These are phyloP conservation scores for Xenopus laevis DNA, from an alignment of 2,113 vertebrate genomes.

Conservation along the genomic window DNA sequence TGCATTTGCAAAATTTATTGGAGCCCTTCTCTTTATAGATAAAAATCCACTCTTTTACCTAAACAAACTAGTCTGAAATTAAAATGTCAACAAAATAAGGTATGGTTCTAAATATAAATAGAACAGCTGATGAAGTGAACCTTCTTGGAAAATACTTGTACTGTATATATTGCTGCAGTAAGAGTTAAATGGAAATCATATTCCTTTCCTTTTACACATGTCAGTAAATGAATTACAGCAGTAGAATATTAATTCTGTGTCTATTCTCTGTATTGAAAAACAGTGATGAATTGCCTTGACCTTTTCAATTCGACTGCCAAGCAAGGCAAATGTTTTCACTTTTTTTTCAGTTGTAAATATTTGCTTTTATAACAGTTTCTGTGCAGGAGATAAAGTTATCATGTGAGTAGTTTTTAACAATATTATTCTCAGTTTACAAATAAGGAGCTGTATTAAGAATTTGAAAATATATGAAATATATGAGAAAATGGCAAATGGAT, in stretches of 20 bases:
- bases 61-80: no score
- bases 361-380: background rate
- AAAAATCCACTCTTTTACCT: no score
- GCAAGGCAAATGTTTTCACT: constrained; percentile 37
- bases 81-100: no score
- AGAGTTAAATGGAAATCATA: constrained; percentile 26
- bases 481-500: background rate
- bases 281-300: constrained; percentile 41
- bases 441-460: background rate
- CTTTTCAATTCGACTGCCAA: constrained; percentile 33
- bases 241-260: constrained; percentile 37
- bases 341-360: constrained; percentile 30
- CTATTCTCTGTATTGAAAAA: constrained; percentile 40
- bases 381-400: constrained; percentile 34
- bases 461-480: no score
- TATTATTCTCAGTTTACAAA: constrained; percentile 21
- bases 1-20: no score
- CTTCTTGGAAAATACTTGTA: background rate
- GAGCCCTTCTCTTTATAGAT: no score
- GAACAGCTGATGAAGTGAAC: no score
- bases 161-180: background rate
- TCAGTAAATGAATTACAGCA: constrained; percentile 21
- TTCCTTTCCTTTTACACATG: constrained; percentile 29
- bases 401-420: constrained; percentile 21
- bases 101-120: no score